Conservation (phyloP, 2,888 invertebrate genomes). For the Amiota mariae region DNA sequence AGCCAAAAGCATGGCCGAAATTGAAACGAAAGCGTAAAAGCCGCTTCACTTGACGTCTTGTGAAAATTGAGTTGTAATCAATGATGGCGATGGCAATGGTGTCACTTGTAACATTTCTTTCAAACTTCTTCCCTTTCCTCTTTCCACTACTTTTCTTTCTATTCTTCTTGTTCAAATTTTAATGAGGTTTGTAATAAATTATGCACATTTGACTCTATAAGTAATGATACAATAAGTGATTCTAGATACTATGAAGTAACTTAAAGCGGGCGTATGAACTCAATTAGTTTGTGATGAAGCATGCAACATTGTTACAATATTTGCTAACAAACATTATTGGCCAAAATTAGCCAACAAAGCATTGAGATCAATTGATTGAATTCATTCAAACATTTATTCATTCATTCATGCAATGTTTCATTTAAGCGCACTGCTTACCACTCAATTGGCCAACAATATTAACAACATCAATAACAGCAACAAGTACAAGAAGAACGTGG, state of each 20-base stretch:
- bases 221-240: too few species aligned
- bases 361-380: too few species aligned
- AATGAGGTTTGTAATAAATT: conserved; percentile 19
- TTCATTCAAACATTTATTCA: not conserved
- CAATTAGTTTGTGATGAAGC: too few species aligned
- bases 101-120: not conserved
- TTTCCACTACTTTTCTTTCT: too few species aligned
- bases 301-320: too few species aligned
- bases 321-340: too few species aligned
- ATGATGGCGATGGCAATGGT: conserved; percentile 6
- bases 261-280: too few species aligned
- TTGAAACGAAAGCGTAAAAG: conserved; percentile 19
- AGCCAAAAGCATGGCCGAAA: conserved; percentile 1
- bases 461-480: too few species aligned
- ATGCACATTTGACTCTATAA: not conserved
- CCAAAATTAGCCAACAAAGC: too few species aligned
- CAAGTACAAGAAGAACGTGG: not conserved
- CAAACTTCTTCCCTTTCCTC: too few species aligned
- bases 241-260: too few species aligned
- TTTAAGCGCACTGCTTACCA: not conserved
- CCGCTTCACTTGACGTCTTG: conserved; percentile 13
- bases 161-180: not conserved
- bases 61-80: conserved; percentile 28
- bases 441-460: conserved; percentile 23
- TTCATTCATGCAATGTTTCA: conserved; percentile 14